Conservation (phyloP, 2,113 vertebrate species). For the Cairina moschata region DNA sequence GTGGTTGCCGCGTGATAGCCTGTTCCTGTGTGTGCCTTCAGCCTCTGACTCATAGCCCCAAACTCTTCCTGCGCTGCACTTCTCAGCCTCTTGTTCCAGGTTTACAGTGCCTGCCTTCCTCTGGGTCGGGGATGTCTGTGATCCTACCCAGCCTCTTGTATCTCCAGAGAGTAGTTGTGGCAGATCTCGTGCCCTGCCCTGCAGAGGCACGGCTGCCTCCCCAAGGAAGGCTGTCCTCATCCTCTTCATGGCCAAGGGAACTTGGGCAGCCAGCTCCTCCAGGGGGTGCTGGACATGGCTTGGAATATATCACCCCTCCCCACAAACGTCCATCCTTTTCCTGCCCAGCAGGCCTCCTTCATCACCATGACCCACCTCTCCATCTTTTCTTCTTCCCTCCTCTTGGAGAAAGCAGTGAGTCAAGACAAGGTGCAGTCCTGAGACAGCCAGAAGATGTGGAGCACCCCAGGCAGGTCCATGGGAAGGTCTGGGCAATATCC, state of each 20-base stretch:
- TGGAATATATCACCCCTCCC: neutral
- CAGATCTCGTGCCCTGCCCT: neutral
- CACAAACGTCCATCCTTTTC: neutral
- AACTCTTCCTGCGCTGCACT: conserved; percentile 26
- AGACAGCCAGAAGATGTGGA: neutral
- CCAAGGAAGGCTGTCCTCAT: neutral
- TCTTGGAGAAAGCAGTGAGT: neutral
- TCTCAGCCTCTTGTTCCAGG: conserved; percentile 26
- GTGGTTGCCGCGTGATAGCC: neutral
- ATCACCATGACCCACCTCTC: neutral
- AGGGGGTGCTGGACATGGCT: neutral
- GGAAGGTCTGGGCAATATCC: neutral
- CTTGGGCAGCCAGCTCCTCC: neutral
- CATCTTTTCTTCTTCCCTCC: neutral
- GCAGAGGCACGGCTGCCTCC: neutral
- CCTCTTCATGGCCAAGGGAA: neutral
- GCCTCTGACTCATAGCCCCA: conserved; percentile 47
- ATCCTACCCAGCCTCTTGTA: neutral
- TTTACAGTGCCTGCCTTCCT: conserved; percentile 34
- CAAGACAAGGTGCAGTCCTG: neutral
- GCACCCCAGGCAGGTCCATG: neutral
- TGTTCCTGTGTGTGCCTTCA: neutral
- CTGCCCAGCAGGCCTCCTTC: neutral
- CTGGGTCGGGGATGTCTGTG: neutral
- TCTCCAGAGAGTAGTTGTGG: neutral